Evolutionary conservation across 1,140 invertebrate genomes (phyloP).

Genomic region (Steinernema feltiae): DNA sequence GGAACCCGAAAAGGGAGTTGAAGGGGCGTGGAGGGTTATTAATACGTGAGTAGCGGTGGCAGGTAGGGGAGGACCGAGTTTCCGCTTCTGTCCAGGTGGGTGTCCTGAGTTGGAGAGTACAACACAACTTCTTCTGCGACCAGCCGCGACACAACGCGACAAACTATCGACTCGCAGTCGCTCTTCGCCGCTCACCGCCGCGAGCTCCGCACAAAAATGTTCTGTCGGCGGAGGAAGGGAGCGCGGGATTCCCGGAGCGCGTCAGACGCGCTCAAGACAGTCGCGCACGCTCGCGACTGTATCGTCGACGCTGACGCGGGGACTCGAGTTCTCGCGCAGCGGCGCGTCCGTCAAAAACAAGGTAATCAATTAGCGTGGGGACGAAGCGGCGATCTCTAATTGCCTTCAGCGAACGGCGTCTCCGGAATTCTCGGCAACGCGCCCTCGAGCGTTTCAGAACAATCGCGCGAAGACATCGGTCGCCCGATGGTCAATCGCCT

Average conservation of each 20-base stretch:
- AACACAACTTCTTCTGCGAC: background rate
- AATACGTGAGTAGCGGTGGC: background rate
- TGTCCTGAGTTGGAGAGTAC: background rate
- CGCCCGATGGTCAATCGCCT: background rate
- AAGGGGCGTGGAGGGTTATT: background rate
- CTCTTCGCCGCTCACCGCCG: background rate
- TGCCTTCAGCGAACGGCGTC: background rate
- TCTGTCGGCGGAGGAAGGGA: background rate
- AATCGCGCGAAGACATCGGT: too few relatives aligned
- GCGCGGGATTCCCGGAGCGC: background rate
- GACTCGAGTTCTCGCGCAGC: background rate
- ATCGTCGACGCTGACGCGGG: background rate
- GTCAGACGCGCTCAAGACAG: background rate
- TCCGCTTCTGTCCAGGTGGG: background rate
- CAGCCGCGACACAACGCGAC: slow-evolving; percentile 12
- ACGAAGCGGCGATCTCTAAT: background rate
- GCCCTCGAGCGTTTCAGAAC: too few relatives aligned
- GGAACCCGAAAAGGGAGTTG: background rate
- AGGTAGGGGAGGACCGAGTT: background rate
- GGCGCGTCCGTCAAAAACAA: background rate
- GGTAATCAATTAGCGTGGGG: slow-evolving; percentile 7
- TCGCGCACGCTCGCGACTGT: background rate
- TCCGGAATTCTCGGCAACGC: too few relatives aligned
- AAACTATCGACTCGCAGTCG: background rate
- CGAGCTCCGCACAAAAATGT: slow-evolving; percentile 1